Evolutionary conservation across 2,888 invertebrate species (phyloP), one percentile per base, ranked within the genome.

Genomic region (Drosophila mimetica): DNA sequence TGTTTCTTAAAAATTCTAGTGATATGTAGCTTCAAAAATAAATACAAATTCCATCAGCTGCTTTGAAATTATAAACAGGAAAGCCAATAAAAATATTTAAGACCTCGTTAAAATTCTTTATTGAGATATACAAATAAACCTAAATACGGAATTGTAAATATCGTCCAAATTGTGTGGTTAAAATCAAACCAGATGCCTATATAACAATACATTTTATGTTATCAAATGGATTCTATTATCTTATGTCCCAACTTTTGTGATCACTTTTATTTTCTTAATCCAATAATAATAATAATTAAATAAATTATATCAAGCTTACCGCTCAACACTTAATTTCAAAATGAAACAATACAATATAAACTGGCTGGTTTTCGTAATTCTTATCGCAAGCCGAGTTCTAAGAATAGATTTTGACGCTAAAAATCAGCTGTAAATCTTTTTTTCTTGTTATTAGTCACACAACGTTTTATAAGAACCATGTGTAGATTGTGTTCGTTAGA

Each of bases 41-140:
- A 28, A 46, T 52, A 64, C 67, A 77, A 77, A 75, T 75, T 71
- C 61, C 55, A 11, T 37, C 5, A 25, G 16, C 37, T 16, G 4
- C 9, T 8, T 13, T 18, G 11, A 58, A 65, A 46, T 37, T 41
- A 22, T 52, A 18, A 42, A 50, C 47, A 46, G 8, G 39, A 52
- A 52, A 39, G n/a, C 18, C n/a, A 28, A 41, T 39, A 52, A 41
- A 52, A 28, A n/a, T 52, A 20, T 52, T 52, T 11, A 18, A 39
- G 18, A 52, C 16, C 20, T n/a, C 41, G 20, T 18, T 30, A 30
- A 53, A 47, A 20, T 39, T 1, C 5, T 11, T 18, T 9, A 9
- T 52, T 28, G 13, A 39, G 16, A 20, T 30, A 41, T 6, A 53
- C 18, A 41, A n/a, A 20, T 4, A 16, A 16, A 20, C 13, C 41